phyloP scores from a whole-genome alignment of 2,797 vertebrate species.

The Danio choprae region DNA sequence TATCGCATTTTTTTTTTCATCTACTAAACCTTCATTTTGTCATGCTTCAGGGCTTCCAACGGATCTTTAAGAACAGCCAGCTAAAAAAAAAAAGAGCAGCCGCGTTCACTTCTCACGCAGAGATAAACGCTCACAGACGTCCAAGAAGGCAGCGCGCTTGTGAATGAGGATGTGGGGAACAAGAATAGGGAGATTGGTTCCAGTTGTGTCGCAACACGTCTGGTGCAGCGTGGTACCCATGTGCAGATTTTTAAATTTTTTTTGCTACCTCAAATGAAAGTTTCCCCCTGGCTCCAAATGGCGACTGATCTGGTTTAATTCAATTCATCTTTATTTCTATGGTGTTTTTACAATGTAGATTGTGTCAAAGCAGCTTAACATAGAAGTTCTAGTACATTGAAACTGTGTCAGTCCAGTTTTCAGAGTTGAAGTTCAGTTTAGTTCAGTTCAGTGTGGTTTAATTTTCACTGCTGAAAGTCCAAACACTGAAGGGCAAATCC shows the following conservation, averaged over 20 bases:
- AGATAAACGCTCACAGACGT: slow-evolving; percentile 30
- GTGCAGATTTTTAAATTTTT: neutral
- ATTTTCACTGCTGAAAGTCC: too few relatives aligned
- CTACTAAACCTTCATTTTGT: slow-evolving; percentile 30
- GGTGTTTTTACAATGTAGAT: too few relatives aligned
- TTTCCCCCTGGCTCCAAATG: slow-evolving; percentile 16
- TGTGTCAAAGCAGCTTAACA: too few relatives aligned
- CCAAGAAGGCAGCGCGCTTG: neutral
- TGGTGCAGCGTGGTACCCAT: slow-evolving; percentile 2
- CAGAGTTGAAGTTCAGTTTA: too few relatives aligned
- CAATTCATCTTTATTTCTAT: too few relatives aligned
- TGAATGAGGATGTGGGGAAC: slow-evolving; percentile 50
- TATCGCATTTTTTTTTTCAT: slow-evolving; percentile 12
- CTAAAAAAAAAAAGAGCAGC: neutral
- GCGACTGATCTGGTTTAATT: slow-evolving; percentile 22
- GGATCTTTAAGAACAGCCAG: neutral
- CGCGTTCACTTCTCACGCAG: slow-evolving; percentile 3
- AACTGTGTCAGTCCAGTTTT: too few relatives aligned
- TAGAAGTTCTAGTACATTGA: too few relatives aligned
- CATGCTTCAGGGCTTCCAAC: slow-evolving; percentile 28
- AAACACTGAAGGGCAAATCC: too few relatives aligned
- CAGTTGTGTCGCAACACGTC: slow-evolving; percentile 35
- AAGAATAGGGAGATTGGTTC: slow-evolving; percentile 36
- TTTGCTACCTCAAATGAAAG: slow-evolving; percentile 2
- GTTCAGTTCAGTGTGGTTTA: too few relatives aligned